These are phyloP conservation scores for Drosophila obscura DNA, from an alignment of 1,140 invertebrate species.

Conservation along the genomic window DNA sequence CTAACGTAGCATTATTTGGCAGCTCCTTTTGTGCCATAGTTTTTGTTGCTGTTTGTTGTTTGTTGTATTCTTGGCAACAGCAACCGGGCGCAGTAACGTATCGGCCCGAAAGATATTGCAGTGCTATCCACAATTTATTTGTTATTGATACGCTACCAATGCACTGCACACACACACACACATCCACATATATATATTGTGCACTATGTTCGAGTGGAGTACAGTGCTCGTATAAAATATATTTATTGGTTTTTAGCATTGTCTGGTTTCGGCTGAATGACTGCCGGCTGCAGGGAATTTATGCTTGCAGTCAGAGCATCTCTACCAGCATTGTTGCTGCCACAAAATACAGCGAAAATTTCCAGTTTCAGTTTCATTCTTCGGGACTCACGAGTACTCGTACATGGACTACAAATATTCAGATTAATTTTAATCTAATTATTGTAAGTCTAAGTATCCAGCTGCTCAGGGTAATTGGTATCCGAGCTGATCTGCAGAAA, in stretches of 20 bases:
- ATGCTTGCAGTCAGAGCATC: slow-evolving; percentile 41
- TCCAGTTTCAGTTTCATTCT: no score
- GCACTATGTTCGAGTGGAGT: slow-evolving; percentile 37
- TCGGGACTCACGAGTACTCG: no score
- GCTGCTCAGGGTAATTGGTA: slow-evolving; percentile 45
- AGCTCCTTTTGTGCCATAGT: slow-evolving; percentile 49
- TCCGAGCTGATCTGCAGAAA: slow-evolving; percentile 79
- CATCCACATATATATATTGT: slow-evolving; percentile 45
- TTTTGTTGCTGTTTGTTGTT: slow-evolving; percentile 15
- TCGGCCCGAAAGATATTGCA: slow-evolving; percentile 62
- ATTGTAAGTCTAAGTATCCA: not conserved
- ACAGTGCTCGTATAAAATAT: slow-evolving; percentile 52
- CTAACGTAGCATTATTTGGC: slow-evolving; percentile 22
- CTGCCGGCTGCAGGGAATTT: slow-evolving; percentile 28
- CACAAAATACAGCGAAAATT: no score
- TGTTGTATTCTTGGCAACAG: slow-evolving; percentile 57
- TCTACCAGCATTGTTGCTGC: no score
- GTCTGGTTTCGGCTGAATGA: slow-evolving; percentile 23
- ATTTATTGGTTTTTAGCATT: slow-evolving; percentile 56
- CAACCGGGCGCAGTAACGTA: slow-evolving; percentile 30
- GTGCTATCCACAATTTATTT: slow-evolving; percentile 70
- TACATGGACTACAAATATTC: no score
- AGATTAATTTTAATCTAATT: no score
- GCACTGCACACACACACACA: slow-evolving; percentile 42
- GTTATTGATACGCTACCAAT: slow-evolving; percentile 65